A percentile compares a stretch with the other conserved stretches of the same genome.
phyloP scores from a whole-genome alignment of 2,113 vertebrate genomes.

The Oceanodroma tethys region DNA sequence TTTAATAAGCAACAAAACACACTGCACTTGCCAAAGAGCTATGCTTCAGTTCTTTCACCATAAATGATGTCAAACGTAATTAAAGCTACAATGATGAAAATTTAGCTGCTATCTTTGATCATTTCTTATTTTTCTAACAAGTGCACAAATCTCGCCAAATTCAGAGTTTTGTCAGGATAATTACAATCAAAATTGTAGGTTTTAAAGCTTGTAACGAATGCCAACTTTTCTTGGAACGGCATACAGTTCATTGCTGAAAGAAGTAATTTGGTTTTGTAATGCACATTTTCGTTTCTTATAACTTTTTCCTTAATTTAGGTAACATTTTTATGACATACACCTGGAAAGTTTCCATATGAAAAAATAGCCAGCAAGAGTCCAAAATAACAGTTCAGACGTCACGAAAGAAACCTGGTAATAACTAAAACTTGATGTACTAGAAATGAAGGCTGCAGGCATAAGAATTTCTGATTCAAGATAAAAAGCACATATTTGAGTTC shows the following conservation, averaged over 20 bases:
- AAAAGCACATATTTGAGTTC: not conserved
- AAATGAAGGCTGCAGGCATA: not conserved
- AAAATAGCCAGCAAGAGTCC: conserved; percentile 40
- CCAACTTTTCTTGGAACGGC: conserved; percentile 70
- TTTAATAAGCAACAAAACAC: conserved; percentile 46
- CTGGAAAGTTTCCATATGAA: conserved; percentile 59
- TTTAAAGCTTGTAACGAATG: conserved; percentile 59
- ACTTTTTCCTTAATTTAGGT: conserved; percentile 64
- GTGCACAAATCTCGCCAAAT: conserved; percentile 58
- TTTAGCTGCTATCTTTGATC: conserved; percentile 65
- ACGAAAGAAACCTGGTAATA: conserved; percentile 26
- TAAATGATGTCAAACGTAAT: conserved; percentile 51
- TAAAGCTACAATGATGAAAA: conserved; percentile 38
- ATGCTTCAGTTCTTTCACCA: conserved; percentile 45
- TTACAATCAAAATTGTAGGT: conserved; percentile 58
- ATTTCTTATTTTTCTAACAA: conserved; percentile 59
- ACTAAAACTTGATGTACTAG: conserved; percentile 38
- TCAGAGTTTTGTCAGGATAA: conserved; percentile 71
- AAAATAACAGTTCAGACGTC: conserved; percentile 34
- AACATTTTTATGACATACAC: conserved; percentile 68
- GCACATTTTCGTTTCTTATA: conserved; percentile 60
- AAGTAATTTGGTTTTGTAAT: conserved; percentile 59
- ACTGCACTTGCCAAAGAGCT: conserved; percentile 16
- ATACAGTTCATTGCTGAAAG: conserved; percentile 51
- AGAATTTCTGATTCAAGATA: conserved; percentile 29